Evolutionary conservation across 2,888 invertebrate species (phyloP), one percentile per base, ranked within the genome.

Genomic region (Spilosoma lubricipeda): DNA sequence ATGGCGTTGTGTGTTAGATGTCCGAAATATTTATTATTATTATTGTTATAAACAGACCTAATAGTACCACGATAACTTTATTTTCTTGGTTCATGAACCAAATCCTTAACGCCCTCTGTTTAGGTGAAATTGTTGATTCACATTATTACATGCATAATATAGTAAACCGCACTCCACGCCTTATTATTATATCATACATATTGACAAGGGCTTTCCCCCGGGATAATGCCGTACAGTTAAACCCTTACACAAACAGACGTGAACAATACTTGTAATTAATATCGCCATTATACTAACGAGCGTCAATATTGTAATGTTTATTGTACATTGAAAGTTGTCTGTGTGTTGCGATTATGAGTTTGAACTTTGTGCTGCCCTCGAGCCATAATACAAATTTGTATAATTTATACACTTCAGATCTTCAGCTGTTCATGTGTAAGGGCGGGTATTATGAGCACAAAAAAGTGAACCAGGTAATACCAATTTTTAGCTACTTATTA

Each of bases 271-370:
- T 78, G 82, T 83, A 82, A 87, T 85, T 86, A 86, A 85, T 86
- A 82, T 80, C 79, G 33, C 76, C 80, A 83, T 87, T 86, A 84
- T 82, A 82, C 83, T 86, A 86, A 86, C 83, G 79, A 83, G 76
- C 74, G 30, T 75, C 76, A 72, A 75, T 76, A 72, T 70, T 56
- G 73, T 68, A 63, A n/a, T 63, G 67, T 42, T 72, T 45, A 30
- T 45, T 23, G 48, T 70, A 52, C 39, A 56, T 74, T 39, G 20
- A 42, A 70, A 59, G 56, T 48, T 30, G 27, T 42, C 13, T 69
- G 20, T 67, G 36, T 52, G 30, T 67, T 45, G n/a, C 33, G 33
- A 27, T 70, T 30, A 70, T 42, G 39, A 23, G 48, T 48, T 68
- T 30, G 48, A 33, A 63, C 42, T 48, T 48, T 48, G 33, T 52